Percentiles rank a stretch among this genome's conserved stretches.
phyloP scores from a whole-genome alignment of 2,888 invertebrate genomes.

The Cantharis rufa region DNA sequence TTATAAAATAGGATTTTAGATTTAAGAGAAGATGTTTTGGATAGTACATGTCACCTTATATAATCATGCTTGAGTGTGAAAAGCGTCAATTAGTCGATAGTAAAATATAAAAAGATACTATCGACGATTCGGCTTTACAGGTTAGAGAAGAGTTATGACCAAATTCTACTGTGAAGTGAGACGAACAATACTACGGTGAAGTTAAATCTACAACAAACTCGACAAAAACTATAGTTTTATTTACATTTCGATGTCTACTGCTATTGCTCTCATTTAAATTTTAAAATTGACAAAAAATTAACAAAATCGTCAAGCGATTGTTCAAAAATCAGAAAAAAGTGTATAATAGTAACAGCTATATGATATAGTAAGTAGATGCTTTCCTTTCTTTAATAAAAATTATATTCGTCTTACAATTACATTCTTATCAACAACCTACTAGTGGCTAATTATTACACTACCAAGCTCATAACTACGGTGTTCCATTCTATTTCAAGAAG shows the following conservation, averaged over 20 bases:
- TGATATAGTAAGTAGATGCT: not conserved
- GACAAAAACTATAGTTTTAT: slow-evolving; percentile 19
- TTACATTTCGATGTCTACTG: slow-evolving; percentile 36
- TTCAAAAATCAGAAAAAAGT: not conserved
- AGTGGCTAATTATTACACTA: not conserved
- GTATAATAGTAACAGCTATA: not conserved
- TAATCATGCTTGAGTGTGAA: slow-evolving; percentile 37
- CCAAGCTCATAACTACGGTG: not conserved
- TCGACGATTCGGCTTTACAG: slow-evolving; percentile 16
- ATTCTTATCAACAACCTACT: not conserved
- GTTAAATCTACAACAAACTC: slow-evolving; percentile 43
- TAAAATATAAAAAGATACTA: slow-evolving; percentile 9
- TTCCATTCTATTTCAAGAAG: not conserved
- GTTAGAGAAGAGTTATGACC: slow-evolving; percentile 24
- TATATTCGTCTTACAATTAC: not conserved
- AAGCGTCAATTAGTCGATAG: slow-evolving; percentile 20
- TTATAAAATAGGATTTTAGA: slow-evolving; percentile 28
- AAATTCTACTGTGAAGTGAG: slow-evolving; percentile 38
- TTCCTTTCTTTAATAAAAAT: not conserved
- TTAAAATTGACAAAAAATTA: not conserved
- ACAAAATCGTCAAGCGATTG: not conserved
- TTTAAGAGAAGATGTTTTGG: slow-evolving; percentile 61
- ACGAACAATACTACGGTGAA: slow-evolving; percentile 43
- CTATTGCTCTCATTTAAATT: slow-evolving; percentile 39
- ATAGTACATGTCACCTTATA: slow-evolving; percentile 73